These are phyloP conservation scores for Alca torda DNA, from an alignment of 2,797 vertebrate genomes.

Conservation along the genomic window DNA sequence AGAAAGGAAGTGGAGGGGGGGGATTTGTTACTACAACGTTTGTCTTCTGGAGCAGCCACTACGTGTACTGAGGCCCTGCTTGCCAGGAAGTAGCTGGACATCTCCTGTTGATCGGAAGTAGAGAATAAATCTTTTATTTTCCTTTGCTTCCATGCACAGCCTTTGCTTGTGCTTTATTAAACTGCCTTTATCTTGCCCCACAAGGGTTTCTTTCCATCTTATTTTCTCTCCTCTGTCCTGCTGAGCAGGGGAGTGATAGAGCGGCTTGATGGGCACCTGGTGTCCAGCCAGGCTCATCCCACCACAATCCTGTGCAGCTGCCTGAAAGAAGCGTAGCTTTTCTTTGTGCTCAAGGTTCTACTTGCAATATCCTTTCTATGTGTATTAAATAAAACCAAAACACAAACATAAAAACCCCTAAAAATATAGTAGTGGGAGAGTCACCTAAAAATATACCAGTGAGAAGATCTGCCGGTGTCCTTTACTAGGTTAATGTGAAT, in stretches of 20 bases:
- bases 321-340: background rate
- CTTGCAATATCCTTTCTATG: background rate
- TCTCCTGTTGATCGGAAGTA: background rate
- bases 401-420: rapidly evolving
- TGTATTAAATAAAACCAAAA: background rate
- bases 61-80: background rate
- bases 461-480: background rate
- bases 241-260: background rate
- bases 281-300: background rate
- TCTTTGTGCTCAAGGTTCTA: background rate
- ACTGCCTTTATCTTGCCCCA: background rate
- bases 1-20: no score
- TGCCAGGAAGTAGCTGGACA: no score
- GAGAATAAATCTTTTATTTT: background rate
- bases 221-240: background rate
- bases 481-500: background rate
- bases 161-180: background rate
- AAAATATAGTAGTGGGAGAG: background rate
- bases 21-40: rapidly evolving
- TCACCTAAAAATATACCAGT: background rate
- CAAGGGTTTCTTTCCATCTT: background rate
- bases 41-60: background rate
- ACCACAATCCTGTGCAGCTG: background rate
- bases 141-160: background rate
- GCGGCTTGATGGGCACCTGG: background rate